phyloP scores from a whole-genome alignment of 2,113 vertebrate genomes.

The Amazona guildingii region DNA sequence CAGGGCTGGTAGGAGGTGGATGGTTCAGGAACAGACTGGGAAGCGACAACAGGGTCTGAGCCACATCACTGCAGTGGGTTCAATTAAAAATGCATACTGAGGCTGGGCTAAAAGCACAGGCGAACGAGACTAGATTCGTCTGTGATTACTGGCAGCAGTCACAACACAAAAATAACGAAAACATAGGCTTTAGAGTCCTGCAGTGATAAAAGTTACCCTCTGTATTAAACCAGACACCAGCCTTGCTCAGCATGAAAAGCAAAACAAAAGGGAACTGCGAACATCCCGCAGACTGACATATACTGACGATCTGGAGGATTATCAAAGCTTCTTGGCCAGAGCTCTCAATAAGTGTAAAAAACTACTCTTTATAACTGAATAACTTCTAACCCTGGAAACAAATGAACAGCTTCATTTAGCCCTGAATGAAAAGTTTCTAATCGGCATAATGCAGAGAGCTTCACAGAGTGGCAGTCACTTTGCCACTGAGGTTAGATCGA shows the following conservation, averaged over 20 bases:
- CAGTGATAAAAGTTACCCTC: neutral
- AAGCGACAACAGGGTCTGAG: neutral
- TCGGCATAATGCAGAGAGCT: rapidly evolving
- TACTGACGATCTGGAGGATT: neutral
- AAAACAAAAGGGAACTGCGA: slow-evolving; percentile 6
- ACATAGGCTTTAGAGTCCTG: neutral
- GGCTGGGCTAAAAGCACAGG: neutral
- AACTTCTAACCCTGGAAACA: neutral
- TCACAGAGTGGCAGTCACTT: neutral
- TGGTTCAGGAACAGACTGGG: neutral
- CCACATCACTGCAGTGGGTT: neutral
- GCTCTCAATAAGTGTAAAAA: neutral
- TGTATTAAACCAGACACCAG: neutral
- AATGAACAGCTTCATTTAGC: neutral
- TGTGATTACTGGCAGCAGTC: neutral
- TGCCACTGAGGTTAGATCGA: rapidly evolving
- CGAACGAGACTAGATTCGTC: neutral
- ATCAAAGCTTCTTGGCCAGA: slow-evolving; percentile 40
- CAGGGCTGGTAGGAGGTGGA: neutral
- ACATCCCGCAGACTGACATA: neutral
- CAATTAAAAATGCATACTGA: neutral
- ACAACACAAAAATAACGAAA: neutral
- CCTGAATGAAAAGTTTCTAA: neutral
- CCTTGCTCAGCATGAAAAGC: neutral
- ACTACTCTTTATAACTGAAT: neutral